These are phyloP conservation scores for Spongilla lacustris DNA, from an alignment of 37 sponge, comb jelly and placozoan genomes.

Conservation along the genomic window DNA sequence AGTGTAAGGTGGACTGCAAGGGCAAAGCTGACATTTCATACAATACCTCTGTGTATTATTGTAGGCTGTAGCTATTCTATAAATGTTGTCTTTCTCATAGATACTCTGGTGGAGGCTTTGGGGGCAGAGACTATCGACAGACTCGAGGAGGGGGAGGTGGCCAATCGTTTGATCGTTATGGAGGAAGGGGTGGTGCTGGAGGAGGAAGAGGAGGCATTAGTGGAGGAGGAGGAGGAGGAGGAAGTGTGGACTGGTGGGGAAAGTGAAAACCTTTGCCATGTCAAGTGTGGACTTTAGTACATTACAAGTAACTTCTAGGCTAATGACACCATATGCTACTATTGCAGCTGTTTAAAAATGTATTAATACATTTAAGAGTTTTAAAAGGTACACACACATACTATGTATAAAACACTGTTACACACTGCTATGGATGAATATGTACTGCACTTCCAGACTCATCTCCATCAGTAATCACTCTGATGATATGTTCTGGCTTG, in stretches of 20 bases:
- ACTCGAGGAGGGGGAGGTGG: constrained; percentile 61
- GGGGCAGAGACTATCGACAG: constrained; percentile 92
- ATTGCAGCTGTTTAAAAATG: neutral
- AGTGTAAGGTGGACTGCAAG: too few relatives aligned
- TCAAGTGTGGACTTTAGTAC: neutral
- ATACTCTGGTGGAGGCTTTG: constrained; percentile 73
- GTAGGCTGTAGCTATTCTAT: too few relatives aligned
- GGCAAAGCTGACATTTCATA: too few relatives aligned
- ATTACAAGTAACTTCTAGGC: too few relatives aligned
- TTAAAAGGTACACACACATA: neutral
- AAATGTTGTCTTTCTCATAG: constrained; percentile 13
- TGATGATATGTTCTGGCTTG: constrained; percentile 69
- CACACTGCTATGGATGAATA: constrained; percentile 44
- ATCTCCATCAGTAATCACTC: constrained; percentile 37
- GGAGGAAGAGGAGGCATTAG: constrained; percentile 27
- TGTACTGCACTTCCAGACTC: constrained; percentile 8
- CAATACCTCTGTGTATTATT: too few relatives aligned
- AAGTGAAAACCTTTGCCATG: neutral
- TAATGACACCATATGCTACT: too few relatives aligned
- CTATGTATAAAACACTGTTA: neutral
- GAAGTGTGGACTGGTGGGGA: constrained; percentile 63
- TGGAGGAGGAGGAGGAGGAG: constrained; percentile 27
- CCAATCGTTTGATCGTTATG: constrained; percentile 24
- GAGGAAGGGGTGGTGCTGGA: constrained; percentile 33
- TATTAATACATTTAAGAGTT: neutral